A percentile compares a stretch with the other conserved stretches of the same genome.
Conservation (phyloP, 2,888 invertebrate species). For the Brachycybe producta region DNA sequence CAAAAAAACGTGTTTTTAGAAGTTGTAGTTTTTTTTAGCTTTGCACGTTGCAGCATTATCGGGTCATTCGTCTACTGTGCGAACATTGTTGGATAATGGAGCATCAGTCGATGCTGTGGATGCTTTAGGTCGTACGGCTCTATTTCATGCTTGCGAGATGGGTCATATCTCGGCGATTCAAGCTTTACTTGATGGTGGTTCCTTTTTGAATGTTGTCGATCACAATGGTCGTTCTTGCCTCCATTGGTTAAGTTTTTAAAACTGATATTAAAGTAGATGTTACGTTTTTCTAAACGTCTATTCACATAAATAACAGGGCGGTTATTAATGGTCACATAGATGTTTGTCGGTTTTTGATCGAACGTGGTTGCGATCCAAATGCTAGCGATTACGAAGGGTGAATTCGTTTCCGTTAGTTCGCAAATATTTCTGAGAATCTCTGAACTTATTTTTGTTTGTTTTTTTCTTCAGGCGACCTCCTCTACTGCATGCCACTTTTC, state of each 20-base stretch:
- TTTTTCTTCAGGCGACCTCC: slow-evolving; percentile 29
- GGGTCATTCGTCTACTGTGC: slow-evolving; percentile 31
- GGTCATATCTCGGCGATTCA: slow-evolving; percentile 33
- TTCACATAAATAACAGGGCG: slow-evolving; percentile 29
- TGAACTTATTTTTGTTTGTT: not conserved
- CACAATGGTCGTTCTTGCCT: slow-evolving; percentile 33
- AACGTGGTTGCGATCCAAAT: slow-evolving; percentile 32
- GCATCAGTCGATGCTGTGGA: slow-evolving; percentile 31
- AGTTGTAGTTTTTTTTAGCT: slow-evolving; percentile 26
- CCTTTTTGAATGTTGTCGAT: slow-evolving; percentile 31
- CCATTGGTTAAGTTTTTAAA: slow-evolving; percentile 29
- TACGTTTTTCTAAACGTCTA: not conserved
- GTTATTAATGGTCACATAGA: slow-evolving; percentile 35
- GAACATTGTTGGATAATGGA: slow-evolving; percentile 30
- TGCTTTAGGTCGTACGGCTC: slow-evolving; percentile 32
- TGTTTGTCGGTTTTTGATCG: slow-evolving; percentile 34
- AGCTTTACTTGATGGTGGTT: slow-evolving; percentile 31
- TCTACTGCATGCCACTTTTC: slow-evolving; percentile 35
- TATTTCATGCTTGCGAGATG: slow-evolving; percentile 34
- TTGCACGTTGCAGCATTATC: slow-evolving; percentile 33
- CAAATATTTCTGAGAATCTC: not conserved
- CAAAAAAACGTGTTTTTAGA: not conserved
- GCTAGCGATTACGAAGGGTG: slow-evolving; percentile 32
- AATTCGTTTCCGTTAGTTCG: slow-evolving; percentile 20
- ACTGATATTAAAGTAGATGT: slow-evolving; percentile 4